Evolutionary conservation across 2,888 invertebrate species (phyloP), one percentile per base, ranked within the genome.

Genomic region (Macrophya annulata): DNA sequence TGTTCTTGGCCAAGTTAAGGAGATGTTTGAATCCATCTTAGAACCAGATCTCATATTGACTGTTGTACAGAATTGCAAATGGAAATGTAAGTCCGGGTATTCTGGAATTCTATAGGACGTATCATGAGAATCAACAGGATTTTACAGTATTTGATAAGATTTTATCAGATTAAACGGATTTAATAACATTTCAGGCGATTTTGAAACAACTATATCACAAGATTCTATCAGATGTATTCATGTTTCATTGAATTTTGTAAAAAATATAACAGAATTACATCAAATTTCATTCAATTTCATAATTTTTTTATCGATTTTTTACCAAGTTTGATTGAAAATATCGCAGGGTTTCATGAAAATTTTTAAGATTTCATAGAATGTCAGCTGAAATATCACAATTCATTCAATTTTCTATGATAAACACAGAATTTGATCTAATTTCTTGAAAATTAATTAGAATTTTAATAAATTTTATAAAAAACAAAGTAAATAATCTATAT

Each of bases 11-110:
- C 86, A 88, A 51, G 87, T 91, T 25, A 90, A 86, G 40, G 92
- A 92, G 84, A 90, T 92, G 91, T 93, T 92, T 87, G 88, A 87
- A 25, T 89, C 88, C 4, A 87, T 87, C 51, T 86, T 92, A 12
- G 91, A 92, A 79, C 79, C 87, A 6, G 90, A 89, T 15, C 87
- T 92, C n/a, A 91, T 93, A 83, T 86, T 88, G 31, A 88, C 90
- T 9, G 89, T 93, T 0, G 89, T 91, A 37, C 86, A 90, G 84
- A 89, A 88, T 76, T 91, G 90, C 62, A 87, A 90, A 45, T 92
- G 91, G 90, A 88, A 93, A 86, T 85, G 92, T 92, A 87, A 91
- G 91, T 88, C 68, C n/a, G 31, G 12, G 25, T 31, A 68, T 68
- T 37, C 65, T 17, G 15, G 15, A 40, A 43, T 4, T 12, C 45